Conservation (phyloP, 2,113 vertebrate species). For the Tupaia tana region DNA sequence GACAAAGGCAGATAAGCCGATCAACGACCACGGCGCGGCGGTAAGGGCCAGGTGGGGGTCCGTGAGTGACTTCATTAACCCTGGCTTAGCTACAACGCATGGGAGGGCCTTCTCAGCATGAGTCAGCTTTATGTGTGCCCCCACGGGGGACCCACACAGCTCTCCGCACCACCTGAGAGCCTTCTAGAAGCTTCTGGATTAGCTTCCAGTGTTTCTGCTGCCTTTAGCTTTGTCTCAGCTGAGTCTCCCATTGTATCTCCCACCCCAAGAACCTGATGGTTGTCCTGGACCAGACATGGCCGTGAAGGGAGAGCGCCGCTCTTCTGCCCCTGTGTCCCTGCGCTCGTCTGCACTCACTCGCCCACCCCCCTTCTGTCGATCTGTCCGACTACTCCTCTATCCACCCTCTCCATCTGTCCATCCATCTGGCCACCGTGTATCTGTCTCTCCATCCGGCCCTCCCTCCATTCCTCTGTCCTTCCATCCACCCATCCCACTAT, state of each 20-base stretch:
- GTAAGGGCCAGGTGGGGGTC: accelerated
- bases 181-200: neutral
- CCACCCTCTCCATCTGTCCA: neutral
- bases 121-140: neutral
- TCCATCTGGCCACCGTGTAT: accelerated
- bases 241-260: neutral
- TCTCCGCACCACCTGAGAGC: neutral
- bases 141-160: neutral
- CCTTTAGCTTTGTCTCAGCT: too few species aligned
- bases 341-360: too few species aligned
- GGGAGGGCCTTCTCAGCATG: accelerated
- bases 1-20: neutral
- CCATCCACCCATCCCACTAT: too few species aligned
- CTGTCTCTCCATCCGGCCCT: accelerated
- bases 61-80: neutral
- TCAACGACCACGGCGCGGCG: accelerated
- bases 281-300: neutral
- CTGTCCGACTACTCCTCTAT: too few species aligned
- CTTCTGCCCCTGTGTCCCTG: neutral
- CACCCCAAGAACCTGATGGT: neutral
- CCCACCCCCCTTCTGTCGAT: accelerated
- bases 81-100: accelerated
- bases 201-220: neutral
- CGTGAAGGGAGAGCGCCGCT: neutral
- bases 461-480: accelerated